These are phyloP conservation scores for Temnothorax nylanderi DNA, from an alignment of 1,140 invertebrate genomes.

Conservation along the genomic window DNA sequence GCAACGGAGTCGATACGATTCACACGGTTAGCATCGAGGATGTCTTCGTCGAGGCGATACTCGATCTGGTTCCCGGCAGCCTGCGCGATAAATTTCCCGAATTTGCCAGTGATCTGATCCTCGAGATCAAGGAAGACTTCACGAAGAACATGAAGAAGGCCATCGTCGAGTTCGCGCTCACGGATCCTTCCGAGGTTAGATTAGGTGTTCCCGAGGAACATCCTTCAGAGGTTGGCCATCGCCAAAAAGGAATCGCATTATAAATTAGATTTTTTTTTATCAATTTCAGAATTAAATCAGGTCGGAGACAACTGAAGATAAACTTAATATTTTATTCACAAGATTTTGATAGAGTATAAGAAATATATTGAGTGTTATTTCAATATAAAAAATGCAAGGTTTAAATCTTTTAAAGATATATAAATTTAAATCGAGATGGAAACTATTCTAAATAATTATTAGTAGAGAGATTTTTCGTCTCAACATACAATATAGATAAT, in stretches of 20 bases:
- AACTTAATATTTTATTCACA: too few species aligned
- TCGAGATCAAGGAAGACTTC: constrained; percentile 92
- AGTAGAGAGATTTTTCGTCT: not conserved
- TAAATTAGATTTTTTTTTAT: not conserved
- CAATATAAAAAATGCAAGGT: not conserved
- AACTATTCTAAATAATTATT: not conserved
- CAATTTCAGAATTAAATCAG: not conserved
- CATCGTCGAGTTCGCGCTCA: constrained; percentile 94
- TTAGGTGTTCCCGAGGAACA: not conserved
- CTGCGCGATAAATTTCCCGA: constrained; percentile 87
- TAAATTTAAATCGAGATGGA: not conserved
- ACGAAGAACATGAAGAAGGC: constrained; percentile 94
- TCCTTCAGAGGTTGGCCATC: constrained; percentile 9
- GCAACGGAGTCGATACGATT: constrained; percentile 95
- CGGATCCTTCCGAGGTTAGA: constrained; percentile 86
- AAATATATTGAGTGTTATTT: not conserved
- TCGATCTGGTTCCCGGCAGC: constrained; percentile 84
- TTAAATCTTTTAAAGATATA: not conserved
- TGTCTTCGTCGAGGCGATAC: constrained; percentile 86
- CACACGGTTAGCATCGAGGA: constrained; percentile 92
- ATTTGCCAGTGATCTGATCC: constrained; percentile 86
- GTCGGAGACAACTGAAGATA: not conserved
- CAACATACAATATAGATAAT: not conserved
- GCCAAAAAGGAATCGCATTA: not conserved
- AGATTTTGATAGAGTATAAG: too few species aligned